phyloP scores from a whole-genome alignment of 2,113 vertebrate species.

The Alethe diademata region DNA sequence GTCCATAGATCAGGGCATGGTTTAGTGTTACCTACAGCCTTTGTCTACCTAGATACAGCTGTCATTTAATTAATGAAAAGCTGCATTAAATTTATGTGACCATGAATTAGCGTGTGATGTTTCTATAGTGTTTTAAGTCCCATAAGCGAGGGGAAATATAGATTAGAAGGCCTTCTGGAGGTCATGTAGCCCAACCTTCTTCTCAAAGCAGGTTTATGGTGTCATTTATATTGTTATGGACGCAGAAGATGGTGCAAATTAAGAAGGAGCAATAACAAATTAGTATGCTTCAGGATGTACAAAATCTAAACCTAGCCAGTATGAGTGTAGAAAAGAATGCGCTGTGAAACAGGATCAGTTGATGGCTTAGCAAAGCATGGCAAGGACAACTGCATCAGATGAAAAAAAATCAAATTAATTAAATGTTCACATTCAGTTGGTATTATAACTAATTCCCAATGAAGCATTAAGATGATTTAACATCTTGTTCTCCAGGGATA shows the following conservation, averaged over 20 bases:
- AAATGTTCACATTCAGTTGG: neutral
- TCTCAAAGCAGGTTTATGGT: neutral
- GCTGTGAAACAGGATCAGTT: neutral
- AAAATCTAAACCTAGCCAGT: neutral
- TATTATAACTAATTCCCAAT: conserved; percentile 7
- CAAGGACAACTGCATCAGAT: neutral
- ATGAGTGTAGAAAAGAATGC: neutral
- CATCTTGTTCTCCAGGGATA: conserved; percentile 3
- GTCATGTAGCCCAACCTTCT: neutral
- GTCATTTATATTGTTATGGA: neutral
- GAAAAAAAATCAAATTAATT: conserved; percentile 34
- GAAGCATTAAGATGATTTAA: conserved; percentile 37
- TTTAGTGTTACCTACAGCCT: neutral
- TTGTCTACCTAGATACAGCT: neutral
- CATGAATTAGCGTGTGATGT: neutral
- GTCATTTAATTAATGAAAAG: neutral
- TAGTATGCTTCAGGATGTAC: neutral
- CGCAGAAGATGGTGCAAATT: neutral
- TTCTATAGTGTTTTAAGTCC: neutral
- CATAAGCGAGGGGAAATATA: neutral
- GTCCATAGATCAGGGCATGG: neutral
- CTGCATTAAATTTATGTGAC: neutral
- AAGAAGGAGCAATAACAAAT: neutral
- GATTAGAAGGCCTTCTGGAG: neutral
- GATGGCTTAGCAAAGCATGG: neutral